Conservation (phyloP, 92 coral and sea anemone species). For the Nematostella vectensis region DNA sequence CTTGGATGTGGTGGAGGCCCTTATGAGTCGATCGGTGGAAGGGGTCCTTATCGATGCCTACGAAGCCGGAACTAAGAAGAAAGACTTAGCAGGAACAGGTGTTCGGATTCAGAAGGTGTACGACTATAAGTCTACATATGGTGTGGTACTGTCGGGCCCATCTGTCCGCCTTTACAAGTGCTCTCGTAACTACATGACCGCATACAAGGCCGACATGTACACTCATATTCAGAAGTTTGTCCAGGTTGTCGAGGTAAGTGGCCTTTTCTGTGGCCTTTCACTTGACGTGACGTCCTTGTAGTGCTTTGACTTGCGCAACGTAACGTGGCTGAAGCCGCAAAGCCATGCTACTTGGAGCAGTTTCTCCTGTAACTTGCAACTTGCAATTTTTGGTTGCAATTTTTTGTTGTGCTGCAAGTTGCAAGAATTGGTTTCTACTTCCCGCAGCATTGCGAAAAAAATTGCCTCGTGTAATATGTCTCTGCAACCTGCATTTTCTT, state of each 20-base stretch:
- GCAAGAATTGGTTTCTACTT: too few relatives aligned
- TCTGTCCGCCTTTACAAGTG: constrained; percentile 53
- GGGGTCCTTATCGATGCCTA: constrained; percentile 73
- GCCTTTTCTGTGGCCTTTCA: not conserved
- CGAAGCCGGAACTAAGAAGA: constrained; percentile 56
- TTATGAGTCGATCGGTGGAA: constrained; percentile 33
- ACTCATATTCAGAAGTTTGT: constrained; percentile 41
- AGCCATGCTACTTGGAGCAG: too few relatives aligned
- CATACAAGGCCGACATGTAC: constrained; percentile 44
- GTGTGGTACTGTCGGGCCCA: constrained; percentile 68
- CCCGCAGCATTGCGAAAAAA: too few relatives aligned
- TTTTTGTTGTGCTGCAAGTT: too few relatives aligned
- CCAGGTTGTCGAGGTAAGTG: constrained; percentile 33
- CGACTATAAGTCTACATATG: constrained; percentile 62
- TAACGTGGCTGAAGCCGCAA: too few relatives aligned
- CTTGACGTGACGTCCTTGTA: too few relatives aligned
- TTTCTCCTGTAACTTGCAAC: too few relatives aligned
- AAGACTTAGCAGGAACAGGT: constrained; percentile 32
- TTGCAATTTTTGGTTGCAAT: too few relatives aligned
- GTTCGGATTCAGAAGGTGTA: constrained; percentile 44
- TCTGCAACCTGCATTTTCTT: too few relatives aligned
- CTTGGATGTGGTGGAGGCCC: constrained; percentile 48
- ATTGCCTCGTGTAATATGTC: too few relatives aligned
- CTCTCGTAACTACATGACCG: constrained; percentile 53
- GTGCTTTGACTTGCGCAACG: too few relatives aligned